Evolutionary conservation across 2,888 invertebrate species (phyloP).

Genomic region (Noctua janthina): DNA sequence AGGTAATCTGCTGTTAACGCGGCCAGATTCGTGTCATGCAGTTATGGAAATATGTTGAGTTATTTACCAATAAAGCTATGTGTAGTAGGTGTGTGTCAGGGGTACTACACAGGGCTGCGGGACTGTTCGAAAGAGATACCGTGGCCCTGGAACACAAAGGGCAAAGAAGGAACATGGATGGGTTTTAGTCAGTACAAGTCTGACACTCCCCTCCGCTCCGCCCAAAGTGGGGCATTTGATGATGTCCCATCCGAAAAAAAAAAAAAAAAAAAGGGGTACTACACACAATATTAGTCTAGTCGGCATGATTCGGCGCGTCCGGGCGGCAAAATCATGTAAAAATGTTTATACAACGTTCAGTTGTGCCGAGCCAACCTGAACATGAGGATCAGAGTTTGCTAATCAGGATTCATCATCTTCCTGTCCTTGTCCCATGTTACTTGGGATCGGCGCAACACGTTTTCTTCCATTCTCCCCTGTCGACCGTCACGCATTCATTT

Average conservation of each 20-base stretch:
- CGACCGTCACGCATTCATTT: too few relatives aligned
- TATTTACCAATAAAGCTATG: slow-evolving; percentile 16
- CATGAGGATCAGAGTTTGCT: not conserved
- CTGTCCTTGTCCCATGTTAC: too few relatives aligned
- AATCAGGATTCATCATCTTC: not conserved
- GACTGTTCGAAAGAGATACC: too few relatives aligned
- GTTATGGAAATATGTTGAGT: slow-evolving; percentile 20
- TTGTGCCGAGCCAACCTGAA: not conserved
- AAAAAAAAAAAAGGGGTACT: too few relatives aligned
- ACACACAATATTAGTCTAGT: not conserved
- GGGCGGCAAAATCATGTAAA: not conserved
- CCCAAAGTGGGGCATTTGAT: too few relatives aligned
- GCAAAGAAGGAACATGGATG: too few relatives aligned
- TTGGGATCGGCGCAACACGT: too few relatives aligned
- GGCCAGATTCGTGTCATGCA: slow-evolving; percentile 15
- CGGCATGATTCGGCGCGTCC: not conserved
- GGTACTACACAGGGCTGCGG: not conserved
- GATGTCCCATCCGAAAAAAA: too few relatives aligned
- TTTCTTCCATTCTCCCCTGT: too few relatives aligned
- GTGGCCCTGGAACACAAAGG: too few relatives aligned
- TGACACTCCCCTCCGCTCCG: too few relatives aligned
- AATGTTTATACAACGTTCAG: not conserved
- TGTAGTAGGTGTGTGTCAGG: not conserved
- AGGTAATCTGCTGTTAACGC: slow-evolving; percentile 49
- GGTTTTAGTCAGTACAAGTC: too few relatives aligned